These are phyloP conservation scores for Drosophila guanche DNA, from an alignment of 1,140 invertebrate genomes.

Conservation along the genomic window DNA sequence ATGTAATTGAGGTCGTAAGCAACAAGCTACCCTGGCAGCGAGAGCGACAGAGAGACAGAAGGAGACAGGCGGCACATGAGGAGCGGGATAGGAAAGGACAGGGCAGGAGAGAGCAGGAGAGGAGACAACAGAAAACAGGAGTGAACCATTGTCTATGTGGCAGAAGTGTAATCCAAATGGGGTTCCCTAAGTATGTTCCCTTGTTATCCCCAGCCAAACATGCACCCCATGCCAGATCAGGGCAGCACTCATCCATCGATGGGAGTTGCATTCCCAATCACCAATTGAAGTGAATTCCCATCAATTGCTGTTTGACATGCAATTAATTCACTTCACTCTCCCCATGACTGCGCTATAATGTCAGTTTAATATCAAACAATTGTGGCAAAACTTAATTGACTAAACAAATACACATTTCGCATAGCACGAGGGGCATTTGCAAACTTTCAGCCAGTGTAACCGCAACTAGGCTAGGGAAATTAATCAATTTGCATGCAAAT, in stretches of 20 bases:
- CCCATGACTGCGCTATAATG: constrained; percentile 23
- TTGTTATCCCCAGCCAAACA: constrained; percentile 1
- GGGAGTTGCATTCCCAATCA: constrained; percentile 1
- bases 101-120: not conserved
- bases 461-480: constrained; percentile 46
- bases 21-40: constrained; percentile 36
- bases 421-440: not conserved
- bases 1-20: constrained; percentile 78
- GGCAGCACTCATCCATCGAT: constrained; percentile 1
- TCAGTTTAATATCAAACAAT: constrained; percentile 36
- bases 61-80: constrained; percentile 13
- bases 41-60: constrained; percentile 9
- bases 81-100: not conserved
- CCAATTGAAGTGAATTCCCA: constrained; percentile 46
- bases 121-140: not conserved
- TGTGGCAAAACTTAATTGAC: constrained; percentile 44
- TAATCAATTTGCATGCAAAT: constrained; percentile 48
- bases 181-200: constrained; percentile 7
- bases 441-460: constrained; percentile 19
- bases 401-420: constrained; percentile 7
- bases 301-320: constrained; percentile 68
- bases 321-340: constrained; percentile 55
- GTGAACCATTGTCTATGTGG: too few relatives aligned
- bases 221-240: not conserved
- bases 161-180: too few relatives aligned